A percentile compares a stretch with the other conserved stretches of the same genome.
phyloP scores from a whole-genome alignment of 2,113 vertebrate genomes.

The Atlantisia rogersi region DNA sequence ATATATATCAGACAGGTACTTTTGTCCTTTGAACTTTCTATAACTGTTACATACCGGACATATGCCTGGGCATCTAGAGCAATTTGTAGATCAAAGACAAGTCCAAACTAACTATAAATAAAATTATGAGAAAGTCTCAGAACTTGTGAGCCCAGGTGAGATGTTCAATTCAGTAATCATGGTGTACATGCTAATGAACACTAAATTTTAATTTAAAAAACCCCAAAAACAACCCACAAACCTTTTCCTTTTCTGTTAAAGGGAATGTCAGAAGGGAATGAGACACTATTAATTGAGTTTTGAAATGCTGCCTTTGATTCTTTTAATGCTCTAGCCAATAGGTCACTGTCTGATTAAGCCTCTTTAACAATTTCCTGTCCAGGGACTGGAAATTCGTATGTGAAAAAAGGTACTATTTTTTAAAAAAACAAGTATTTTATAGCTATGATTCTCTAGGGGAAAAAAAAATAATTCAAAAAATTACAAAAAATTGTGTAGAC shows the following conservation, averaged over 20 bases:
- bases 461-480: neutral
- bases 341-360: conserved; percentile 1
- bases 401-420: neutral
- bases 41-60: neutral
- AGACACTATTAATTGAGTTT: conserved; percentile 36
- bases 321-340: conserved; percentile 1
- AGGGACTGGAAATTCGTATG: neutral
- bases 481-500: neutral
- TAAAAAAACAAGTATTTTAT: neutral
- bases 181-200: neutral
- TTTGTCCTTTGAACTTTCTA: neutral
- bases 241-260: neutral
- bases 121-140: neutral
- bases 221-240: neutral
- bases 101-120: neutral
- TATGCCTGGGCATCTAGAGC: neutral
- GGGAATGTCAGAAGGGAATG: neutral
- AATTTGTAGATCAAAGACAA: neutral
- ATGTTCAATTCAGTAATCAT: neutral
- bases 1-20: neutral
- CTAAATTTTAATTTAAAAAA: neutral
- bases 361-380: neutral
- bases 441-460: neutral
- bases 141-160: neutral
- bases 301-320: conserved; percentile 13